Evolutionary conservation across 1,140 invertebrate genomes (phyloP).

Genomic region (Conus ventricosus): DNA sequence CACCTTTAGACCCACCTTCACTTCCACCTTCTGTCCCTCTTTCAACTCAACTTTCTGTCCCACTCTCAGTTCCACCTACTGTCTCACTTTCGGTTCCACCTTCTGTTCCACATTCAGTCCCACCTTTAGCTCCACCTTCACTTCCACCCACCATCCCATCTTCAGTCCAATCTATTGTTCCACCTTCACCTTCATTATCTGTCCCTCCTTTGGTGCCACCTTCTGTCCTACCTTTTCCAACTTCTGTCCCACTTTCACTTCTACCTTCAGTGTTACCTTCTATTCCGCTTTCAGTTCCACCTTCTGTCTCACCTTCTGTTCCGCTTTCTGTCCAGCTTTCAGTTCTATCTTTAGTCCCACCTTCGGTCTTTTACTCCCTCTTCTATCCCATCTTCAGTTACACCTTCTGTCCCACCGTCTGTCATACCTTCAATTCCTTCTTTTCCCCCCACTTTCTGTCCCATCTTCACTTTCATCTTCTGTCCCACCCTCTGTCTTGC

Average conservation of each 20-base stretch:
- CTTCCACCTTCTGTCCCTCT: neutral
- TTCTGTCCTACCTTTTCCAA: neutral
- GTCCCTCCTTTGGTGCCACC: neutral
- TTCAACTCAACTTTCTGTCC: neutral
- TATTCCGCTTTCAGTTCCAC: neutral
- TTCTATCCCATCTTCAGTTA: too few species aligned
- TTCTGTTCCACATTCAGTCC: neutral
- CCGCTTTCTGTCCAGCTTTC: neutral
- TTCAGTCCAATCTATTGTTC: too few species aligned
- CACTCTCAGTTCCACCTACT: neutral
- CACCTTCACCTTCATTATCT: neutral
- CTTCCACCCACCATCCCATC: too few species aligned
- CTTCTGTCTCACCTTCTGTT: neutral
- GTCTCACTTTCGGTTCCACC: neutral
- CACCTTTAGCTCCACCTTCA: neutral
- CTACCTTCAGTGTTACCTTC: neutral
- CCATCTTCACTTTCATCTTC: too few species aligned
- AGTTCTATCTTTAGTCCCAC: neutral
- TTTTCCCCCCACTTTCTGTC: neutral
- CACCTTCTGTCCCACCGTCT: neutral
- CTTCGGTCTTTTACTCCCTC: neutral
- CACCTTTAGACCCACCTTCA: neutral
- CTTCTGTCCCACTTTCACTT: too few species aligned
- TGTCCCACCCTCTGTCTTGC: too few species aligned
- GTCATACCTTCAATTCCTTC: neutral